A percentile compares a stretch with the other conserved stretches of the same genome.
Evolutionary conservation across 2,797 vertebrate genomes (phyloP).

Genomic region (Chelidonichthys spinosus): DNA sequence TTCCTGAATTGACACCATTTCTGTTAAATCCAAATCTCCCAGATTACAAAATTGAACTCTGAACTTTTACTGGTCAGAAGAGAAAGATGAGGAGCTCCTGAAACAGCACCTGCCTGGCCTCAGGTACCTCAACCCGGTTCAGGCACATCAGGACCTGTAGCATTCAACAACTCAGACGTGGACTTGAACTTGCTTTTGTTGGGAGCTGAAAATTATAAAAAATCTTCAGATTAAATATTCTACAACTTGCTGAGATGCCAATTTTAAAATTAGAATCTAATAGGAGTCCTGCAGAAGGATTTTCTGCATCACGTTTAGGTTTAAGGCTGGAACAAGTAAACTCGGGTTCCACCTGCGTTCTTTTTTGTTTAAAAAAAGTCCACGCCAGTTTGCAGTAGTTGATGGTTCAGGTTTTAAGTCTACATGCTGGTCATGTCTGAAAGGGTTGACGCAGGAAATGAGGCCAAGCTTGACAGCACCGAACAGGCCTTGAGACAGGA

Average conservation of each 20-base stretch:
- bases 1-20: background rate
- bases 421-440: background rate
- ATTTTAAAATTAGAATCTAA: no score
- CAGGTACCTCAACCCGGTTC: conserved; percentile 12
- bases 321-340: no score
- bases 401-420: background rate
- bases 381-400: background rate
- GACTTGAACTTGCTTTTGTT: no score
- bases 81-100: conserved; percentile 33
- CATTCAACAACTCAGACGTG: background rate
- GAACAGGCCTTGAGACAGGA: conserved; percentile 29
- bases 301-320: background rate
- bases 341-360: no score
- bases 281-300: no score
- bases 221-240: no score
- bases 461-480: conserved; percentile 48
- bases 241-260: no score
- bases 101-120: conserved; percentile 54
- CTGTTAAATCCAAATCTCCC: background rate
- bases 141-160: background rate
- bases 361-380: no score
- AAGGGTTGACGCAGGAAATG: conserved; percentile 14
- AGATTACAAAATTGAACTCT: background rate
- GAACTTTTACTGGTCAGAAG: background rate
- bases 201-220: no score